Evolutionary conservation across 2,797 vertebrate genomes (phyloP).

Genomic region (Eupleurogrammus muticus): DNA sequence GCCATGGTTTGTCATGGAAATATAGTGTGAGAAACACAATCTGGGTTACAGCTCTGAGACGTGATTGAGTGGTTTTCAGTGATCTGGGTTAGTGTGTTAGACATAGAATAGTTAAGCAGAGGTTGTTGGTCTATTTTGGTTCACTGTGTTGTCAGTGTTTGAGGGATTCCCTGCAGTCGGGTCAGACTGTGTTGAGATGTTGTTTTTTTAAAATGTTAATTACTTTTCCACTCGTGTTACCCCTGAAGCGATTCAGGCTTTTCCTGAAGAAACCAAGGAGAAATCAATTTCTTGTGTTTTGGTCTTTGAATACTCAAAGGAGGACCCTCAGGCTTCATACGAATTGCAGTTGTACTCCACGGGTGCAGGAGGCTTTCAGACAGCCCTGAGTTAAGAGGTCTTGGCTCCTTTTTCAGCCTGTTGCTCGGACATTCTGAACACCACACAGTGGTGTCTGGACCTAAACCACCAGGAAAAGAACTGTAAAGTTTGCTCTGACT

Average conservation of each 20-base stretch:
- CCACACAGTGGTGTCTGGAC: slow-evolving; percentile 32
- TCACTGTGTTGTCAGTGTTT: slow-evolving; percentile 35
- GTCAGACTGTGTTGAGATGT: slow-evolving; percentile 35
- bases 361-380: slow-evolving; percentile 19
- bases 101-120: slow-evolving; percentile 28
- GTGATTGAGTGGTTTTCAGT: slow-evolving; percentile 13
- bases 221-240: slow-evolving; percentile 1
- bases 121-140: slow-evolving; percentile 43
- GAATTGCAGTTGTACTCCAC: slow-evolving; percentile 24
- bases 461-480: slow-evolving; percentile 16
- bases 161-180: slow-evolving; percentile 54
- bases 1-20: slow-evolving; percentile 17
- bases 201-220: slow-evolving; percentile 19
- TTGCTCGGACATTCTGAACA: slow-evolving; percentile 27
- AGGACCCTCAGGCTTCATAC: slow-evolving; percentile 7
- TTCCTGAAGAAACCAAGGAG: neutral
- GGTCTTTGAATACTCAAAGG: neutral
- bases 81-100: slow-evolving; percentile 56
- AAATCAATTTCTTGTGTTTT: neutral
- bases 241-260: neutral
- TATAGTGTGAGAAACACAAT: slow-evolving; percentile 18
- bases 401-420: slow-evolving; percentile 55
- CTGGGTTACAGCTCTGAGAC: slow-evolving; percentile 34
- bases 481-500: slow-evolving; percentile 17
- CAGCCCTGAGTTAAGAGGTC: slow-evolving; percentile 16